phyloP scores from a whole-genome alignment of 2,797 vertebrate species.

The Darevskia mixta region DNA sequence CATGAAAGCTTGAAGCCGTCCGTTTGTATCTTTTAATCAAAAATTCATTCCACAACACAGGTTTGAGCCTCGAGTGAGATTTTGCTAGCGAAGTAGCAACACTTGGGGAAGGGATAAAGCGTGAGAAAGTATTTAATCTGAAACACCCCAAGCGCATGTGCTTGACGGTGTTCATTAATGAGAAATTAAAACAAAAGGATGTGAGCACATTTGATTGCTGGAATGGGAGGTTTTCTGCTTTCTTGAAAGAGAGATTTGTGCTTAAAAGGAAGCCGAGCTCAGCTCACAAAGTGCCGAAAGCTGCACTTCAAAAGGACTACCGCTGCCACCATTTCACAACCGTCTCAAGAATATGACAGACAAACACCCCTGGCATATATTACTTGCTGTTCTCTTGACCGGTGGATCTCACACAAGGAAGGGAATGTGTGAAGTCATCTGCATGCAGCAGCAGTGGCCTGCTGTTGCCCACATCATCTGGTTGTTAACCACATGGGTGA shows the following conservation, averaged over 20 bases:
- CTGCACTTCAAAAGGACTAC: not conserved
- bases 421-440: not conserved
- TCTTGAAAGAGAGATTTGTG: constrained; percentile 44
- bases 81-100: constrained; percentile 55
- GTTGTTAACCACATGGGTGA: no score
- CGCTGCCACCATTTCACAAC: not conserved
- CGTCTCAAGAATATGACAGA: not conserved
- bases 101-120: constrained; percentile 26
- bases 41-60: constrained; percentile 18
- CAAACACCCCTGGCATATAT: not conserved
- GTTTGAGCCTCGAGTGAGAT: not conserved
- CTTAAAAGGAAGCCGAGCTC: constrained; percentile 28
- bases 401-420: not conserved
- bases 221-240: constrained; percentile 47
- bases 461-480: not conserved
- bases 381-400: not conserved
- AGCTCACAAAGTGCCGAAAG: not conserved
- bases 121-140: constrained; percentile 39
- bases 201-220: not conserved
- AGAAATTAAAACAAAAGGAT: constrained; percentile 39
- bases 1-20: constrained; percentile 16
- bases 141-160: constrained; percentile 22
- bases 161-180: not conserved
- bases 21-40: constrained; percentile 6
- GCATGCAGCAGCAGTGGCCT: no score